Evolutionary conservation across 1,140 invertebrate genomes (phyloP), one percentile per base, ranked within the genome.

Genomic region (Bombus ignitus): DNA sequence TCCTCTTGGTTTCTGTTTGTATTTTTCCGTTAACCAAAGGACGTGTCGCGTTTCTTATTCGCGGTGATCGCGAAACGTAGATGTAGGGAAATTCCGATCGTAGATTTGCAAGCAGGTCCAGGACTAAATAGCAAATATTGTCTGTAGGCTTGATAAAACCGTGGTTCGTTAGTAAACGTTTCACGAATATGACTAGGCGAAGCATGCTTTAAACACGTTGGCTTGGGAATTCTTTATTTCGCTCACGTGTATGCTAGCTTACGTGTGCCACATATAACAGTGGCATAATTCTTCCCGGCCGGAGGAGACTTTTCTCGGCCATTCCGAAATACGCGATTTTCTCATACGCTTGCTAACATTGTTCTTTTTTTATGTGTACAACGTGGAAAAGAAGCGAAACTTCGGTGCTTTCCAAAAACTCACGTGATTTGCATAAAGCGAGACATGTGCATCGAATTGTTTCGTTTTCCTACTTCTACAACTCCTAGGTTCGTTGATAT

Each of bases 91-190:
- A 75, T 81, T 68, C 35, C 53, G 57, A 13, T 68, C 39, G 80
- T n/a, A 70, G 57, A 89, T 81, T 89, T 62, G 72, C 47, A 39
- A 59, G 59, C 28, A 39, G 62, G 5, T 53, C 47, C 75, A 39
- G 10, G 35, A 68, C 47, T 83, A 73, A 73, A 81, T 47, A 57
- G 59, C 42, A 87, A 87, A 83, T 83, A 77, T n/a, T 44, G 72
- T 57, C 39, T 42, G 44, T 37, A n/a, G 53, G 22, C 66, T 76
- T 47, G 77, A n/a, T 42, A 68, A 82, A 79, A 68, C 44, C 28
- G 62, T 70, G 82, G 79, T 89, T 90, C 88, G 79, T 90, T 90
- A 90, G 89, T 83, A 89, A 90, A 87, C 89, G 78, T 59, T 90
- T 87, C 88, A 87, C 86, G 81, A 72, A 72, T 80, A 73, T 72